phyloP scores from a whole-genome alignment of 30 jellyfish, hydroid and myxozoan genomes.

The Phacellophora camtschatica region DNA sequence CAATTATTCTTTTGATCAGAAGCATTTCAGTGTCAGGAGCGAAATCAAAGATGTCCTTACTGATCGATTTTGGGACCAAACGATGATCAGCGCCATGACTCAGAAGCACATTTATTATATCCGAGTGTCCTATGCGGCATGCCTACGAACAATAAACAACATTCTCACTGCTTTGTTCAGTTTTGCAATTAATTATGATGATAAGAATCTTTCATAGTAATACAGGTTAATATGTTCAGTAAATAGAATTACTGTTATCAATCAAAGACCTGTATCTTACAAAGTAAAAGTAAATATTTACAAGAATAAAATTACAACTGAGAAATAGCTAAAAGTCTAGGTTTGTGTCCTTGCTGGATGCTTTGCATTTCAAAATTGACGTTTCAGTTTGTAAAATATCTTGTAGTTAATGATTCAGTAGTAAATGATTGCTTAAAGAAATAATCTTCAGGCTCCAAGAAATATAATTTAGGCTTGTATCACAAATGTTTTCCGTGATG shows the following conservation, averaged over 20 bases:
- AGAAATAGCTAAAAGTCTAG: too few species aligned
- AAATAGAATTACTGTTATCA: not conserved
- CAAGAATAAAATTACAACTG: too few species aligned
- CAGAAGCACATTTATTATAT: constrained; percentile 53
- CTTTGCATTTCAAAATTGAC: too few species aligned
- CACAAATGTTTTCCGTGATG: too few species aligned
- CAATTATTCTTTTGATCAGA: constrained; percentile 11
- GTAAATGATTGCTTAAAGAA: too few species aligned
- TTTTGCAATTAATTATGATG: not conserved
- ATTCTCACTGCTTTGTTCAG: not conserved
- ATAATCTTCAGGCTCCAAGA: too few species aligned
- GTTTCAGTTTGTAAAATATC: too few species aligned
- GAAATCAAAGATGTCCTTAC: constrained; percentile 32
- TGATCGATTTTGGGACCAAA: constrained; percentile 44
- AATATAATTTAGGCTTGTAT: too few species aligned
- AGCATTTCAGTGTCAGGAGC: constrained; percentile 30
- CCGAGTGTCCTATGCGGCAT: constrained; percentile 78
- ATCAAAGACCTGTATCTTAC: not conserved
- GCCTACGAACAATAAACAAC: constrained; percentile 50
- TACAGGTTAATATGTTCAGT: not conserved
- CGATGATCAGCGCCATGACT: constrained; percentile 84
- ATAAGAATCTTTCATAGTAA: too few species aligned
- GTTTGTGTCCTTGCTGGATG: too few species aligned
- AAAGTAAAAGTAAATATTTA: too few species aligned
- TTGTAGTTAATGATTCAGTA: too few species aligned